Conservation (phyloP, 2,113 vertebrate species). For the Corythaeola cristata region DNA sequence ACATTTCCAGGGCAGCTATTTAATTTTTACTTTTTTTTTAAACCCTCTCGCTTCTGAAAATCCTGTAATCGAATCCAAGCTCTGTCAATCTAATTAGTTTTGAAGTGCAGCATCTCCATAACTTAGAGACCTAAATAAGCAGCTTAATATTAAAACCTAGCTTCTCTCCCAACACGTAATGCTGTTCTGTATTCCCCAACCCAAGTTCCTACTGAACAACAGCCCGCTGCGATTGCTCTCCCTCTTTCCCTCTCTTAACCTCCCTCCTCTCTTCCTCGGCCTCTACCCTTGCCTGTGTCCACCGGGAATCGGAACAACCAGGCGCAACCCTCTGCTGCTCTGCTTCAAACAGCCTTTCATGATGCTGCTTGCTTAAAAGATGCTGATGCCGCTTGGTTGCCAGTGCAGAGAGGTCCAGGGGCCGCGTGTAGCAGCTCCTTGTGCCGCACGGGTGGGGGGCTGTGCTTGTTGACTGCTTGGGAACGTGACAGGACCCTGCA, state of each 20-base stretch:
- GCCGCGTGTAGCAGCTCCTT: background rate
- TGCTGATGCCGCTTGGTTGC: background rate
- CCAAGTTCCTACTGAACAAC: background rate
- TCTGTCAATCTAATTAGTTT: slow-evolving; percentile 71
- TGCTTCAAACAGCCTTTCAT: background rate
- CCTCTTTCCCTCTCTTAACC: background rate
- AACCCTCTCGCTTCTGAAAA: slow-evolving; percentile 57
- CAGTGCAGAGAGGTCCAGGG: accelerated
- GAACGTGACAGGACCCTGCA: background rate
- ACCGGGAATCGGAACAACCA: accelerated
- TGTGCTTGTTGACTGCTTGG: accelerated
- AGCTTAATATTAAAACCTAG: slow-evolving; percentile 64
- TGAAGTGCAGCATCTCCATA: slow-evolving; percentile 54
- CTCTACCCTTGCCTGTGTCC: background rate
- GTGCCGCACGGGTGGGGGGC: background rate
- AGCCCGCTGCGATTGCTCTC: background rate
- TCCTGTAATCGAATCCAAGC: slow-evolving; percentile 54
- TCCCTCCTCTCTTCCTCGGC: background rate
- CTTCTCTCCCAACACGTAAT: background rate
- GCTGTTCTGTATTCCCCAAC: background rate
- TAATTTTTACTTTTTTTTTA: slow-evolving; percentile 8
- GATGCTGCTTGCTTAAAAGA: background rate
- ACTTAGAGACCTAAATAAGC: slow-evolving; percentile 64
- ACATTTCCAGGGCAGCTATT: slow-evolving; percentile 42
- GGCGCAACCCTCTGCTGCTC: background rate